Conservation (phyloP, 64 coral and sea anemone genomes). For the Stichodactyla mertensii region DNA sequence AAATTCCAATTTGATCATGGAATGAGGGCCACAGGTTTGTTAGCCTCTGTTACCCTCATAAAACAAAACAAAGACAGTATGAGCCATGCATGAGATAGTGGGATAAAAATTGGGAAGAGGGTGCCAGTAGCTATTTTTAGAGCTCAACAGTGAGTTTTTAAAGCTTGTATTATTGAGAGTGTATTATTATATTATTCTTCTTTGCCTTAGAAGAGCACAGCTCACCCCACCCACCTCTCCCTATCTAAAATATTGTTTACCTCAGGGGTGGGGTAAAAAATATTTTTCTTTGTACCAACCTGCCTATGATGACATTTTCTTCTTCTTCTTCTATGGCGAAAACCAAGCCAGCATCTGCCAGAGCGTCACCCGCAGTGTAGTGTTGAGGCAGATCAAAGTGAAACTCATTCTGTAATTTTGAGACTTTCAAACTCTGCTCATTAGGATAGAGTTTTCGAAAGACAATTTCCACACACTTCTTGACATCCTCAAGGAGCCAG, state of each 20-base stretch:
- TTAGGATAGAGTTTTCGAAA: conserved; percentile 59
- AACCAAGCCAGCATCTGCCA: conserved; percentile 68
- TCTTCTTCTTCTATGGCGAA: conserved; percentile 65
- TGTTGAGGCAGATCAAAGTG: conserved; percentile 79
- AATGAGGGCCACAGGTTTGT: no score
- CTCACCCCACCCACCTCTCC: no score
- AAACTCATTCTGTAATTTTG: conserved; percentile 78
- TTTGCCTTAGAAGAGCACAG: no score
- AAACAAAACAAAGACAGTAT: no score
- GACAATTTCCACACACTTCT: conserved; percentile 50
- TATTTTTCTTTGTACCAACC: not conserved
- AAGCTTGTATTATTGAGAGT: no score
- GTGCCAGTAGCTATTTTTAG: no score
- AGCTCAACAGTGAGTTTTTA: no score
- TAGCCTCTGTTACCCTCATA: no score
- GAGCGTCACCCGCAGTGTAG: conserved; percentile 62
- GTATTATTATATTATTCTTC: no score
- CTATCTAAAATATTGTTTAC: not conserved
- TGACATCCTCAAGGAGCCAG: conserved; percentile 53
- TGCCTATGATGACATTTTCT: not conserved
- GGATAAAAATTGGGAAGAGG: no score
- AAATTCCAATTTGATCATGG: no score
- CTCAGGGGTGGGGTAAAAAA: not conserved
- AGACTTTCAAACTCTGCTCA: conserved; percentile 53
- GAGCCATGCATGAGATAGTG: no score